Conservation (phyloP, 2,113 vertebrate genomes). For the Odobenus rosmarus region DNA sequence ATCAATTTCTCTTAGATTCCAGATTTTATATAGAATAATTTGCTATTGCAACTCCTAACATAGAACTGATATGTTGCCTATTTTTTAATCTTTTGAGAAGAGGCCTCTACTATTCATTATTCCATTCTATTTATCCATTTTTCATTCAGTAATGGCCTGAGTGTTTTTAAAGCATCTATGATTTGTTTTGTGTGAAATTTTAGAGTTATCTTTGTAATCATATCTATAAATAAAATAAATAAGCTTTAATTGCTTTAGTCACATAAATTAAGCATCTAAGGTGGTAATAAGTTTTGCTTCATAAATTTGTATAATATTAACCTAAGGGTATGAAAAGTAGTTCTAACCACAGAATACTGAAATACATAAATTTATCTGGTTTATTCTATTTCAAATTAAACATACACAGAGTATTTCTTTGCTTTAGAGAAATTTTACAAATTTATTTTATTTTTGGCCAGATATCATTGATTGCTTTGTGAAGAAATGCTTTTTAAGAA, state of each 20-base stretch:
- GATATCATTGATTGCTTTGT: background rate
- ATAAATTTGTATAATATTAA: slow-evolving; percentile 11
- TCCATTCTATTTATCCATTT: background rate
- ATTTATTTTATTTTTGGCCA: slow-evolving; percentile 10
- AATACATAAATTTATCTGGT: background rate
- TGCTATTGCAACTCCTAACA: background rate
- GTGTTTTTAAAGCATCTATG: background rate
- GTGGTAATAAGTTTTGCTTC: background rate
- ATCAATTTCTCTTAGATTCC: background rate
- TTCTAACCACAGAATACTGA: background rate
- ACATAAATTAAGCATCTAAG: background rate
- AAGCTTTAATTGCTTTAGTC: background rate
- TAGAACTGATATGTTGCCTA: background rate
- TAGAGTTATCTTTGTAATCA: background rate
- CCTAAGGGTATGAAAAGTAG: background rate
- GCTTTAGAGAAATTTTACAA: background rate
- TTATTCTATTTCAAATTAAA: slow-evolving; percentile 48
- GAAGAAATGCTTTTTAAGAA: background rate
- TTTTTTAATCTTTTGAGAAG: background rate
- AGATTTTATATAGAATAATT: background rate
- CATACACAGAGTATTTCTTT: background rate
- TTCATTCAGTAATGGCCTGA: background rate
- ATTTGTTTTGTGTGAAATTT: background rate
- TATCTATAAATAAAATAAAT: slow-evolving; percentile 31
- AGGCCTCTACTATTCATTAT: background rate